These are phyloP conservation scores for Leptatherina wallacei DNA, from an alignment of 2,797 vertebrate genomes.

Conservation along the genomic window DNA sequence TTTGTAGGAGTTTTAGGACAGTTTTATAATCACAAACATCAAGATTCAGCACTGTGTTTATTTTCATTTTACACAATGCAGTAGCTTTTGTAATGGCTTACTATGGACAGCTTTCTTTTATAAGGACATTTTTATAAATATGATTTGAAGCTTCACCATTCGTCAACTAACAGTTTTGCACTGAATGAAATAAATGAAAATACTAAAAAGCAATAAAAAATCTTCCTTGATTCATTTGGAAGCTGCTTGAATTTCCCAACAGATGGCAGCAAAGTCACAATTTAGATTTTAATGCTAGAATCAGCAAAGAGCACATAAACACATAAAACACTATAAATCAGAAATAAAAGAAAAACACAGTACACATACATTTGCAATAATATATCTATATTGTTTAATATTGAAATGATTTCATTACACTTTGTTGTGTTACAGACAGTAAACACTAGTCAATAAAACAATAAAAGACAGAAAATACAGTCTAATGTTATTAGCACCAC, in stretches of 20 bases:
- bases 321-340: background rate
- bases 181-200: conserved; percentile 50
- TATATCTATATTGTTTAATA: conserved; percentile 84
- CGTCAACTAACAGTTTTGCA: conserved; percentile 44
- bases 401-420: conserved; percentile 82
- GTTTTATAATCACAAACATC: conserved; percentile 1
- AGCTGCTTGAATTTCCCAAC: conserved; percentile 36
- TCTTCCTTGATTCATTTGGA: background rate
- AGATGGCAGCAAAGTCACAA: conserved; percentile 57
- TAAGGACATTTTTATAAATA: conserved; percentile 16
- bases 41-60: background rate
- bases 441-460: conserved; percentile 85
- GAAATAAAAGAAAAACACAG: conserved; percentile 51
- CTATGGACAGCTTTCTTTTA: background rate
- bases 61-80: conserved; percentile 4
- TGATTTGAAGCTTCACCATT: conserved; percentile 30
- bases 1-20: conserved; percentile 1
- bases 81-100: conserved; percentile 5
- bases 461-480: conserved; percentile 86
- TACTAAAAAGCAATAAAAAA: background rate
- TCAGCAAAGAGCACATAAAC: background rate
- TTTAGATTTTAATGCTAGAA: no score
- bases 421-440: conserved; percentile 85
- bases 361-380: conserved; percentile 72
- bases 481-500: conserved; percentile 87